Evolutionary conservation across 2,888 invertebrate genomes (phyloP), one percentile per base, ranked within the genome.

Genomic region (Drosophila hamatofila): DNA sequence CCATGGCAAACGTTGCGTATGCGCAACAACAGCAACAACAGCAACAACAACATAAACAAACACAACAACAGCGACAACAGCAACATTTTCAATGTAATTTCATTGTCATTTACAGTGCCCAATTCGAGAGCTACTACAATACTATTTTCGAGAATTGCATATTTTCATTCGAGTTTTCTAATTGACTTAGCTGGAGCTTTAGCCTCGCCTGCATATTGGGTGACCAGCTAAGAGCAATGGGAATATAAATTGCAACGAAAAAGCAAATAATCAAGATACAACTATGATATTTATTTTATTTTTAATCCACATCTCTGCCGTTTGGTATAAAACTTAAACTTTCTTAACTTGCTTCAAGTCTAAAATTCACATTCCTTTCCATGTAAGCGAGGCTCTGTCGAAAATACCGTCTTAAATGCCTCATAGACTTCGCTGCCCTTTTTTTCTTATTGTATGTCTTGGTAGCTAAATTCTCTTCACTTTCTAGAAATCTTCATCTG

Each of bases 1-100:
- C 35, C 61, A 61, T n/a, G 65, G 46, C 60, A 49, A 71, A 54
- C 75, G 58, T 62, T 81, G 88, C 83, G 82, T 89, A 75, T 89
- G 82, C 75, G 88, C 70, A 75, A 78, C 54, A 81, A 75, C 60
- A 56, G 2, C 46, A 21, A 18, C 30, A 25, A 18, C 42, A 77
- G 66, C 58, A 77, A 66, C 60, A 56, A n/a, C 49, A 25, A 37
- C 23, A 7, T 41, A 18, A 78, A 60, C 48, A 18, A 78, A 60
- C 48, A n/a, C n/a, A n/a, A n/a, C n/a, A n/a, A n/a, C n/a, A n/a
- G n/a, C n/a, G 72, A 72, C 23, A 46, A 9, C 48, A 27, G n/a
- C 48, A 48, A 30, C 48, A 49, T 49, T 81, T 72, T 64, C 69
- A 52, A 85, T 70, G 70, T 70, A 88, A 79, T 88, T 89, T 80